Percentiles rank a stretch among this genome's conserved stretches.
Evolutionary conservation across 2,797 vertebrate species (phyloP).

Genomic region (Paramormyrops hopkinsi): DNA sequence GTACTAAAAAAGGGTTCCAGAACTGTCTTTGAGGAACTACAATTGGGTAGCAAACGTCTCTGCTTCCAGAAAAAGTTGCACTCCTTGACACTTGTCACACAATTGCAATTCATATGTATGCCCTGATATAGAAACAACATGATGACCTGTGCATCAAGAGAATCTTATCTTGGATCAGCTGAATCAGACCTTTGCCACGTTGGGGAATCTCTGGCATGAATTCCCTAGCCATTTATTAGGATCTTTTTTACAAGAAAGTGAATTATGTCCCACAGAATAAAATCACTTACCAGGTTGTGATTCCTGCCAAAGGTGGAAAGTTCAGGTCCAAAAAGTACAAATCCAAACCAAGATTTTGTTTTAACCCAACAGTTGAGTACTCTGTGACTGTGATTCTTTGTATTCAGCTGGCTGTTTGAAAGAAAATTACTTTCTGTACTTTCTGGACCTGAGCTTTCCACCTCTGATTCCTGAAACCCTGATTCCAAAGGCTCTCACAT

Average conservation of each 20-base stretch:
- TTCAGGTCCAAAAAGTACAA: background rate
- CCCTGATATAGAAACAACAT: background rate
- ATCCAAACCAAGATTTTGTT: background rate
- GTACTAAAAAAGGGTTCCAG: background rate
- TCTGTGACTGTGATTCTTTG: background rate
- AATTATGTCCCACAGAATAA: background rate
- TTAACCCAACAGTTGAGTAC: background rate
- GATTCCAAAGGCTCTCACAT: background rate
- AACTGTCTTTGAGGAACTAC: background rate
- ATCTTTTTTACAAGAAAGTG: background rate
- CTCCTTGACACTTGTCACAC: background rate
- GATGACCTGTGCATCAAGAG: background rate
- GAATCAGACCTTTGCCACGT: background rate
- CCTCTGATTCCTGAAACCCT: background rate
- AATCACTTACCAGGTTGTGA: background rate
- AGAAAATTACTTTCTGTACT: background rate
- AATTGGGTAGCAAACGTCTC: background rate
- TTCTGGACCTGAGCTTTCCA: background rate
- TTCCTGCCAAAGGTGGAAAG: background rate
- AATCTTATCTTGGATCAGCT: background rate
- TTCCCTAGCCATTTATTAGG: background rate
- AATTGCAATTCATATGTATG: background rate
- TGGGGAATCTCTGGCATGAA: background rate
- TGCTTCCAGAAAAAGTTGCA: background rate
- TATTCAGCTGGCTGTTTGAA: background rate